A percentile compares a stretch with the other conserved stretches of the same genome.
phyloP scores from a whole-genome alignment of 2,797 vertebrate genomes.

The Rhabdomys pumilio region DNA sequence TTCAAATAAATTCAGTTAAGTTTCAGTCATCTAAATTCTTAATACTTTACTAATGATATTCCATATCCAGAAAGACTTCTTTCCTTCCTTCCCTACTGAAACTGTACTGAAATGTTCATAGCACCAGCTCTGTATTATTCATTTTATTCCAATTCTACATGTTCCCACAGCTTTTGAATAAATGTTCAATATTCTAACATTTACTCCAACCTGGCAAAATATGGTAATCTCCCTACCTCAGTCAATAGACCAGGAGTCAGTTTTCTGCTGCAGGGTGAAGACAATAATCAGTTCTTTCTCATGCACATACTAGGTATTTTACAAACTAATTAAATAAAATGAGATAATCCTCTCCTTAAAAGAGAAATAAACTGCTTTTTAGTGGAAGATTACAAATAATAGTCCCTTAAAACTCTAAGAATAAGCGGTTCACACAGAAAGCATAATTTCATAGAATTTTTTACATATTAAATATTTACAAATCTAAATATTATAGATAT shows the following conservation, averaged over 20 bases:
- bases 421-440: slow-evolving; percentile 62
- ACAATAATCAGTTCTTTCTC: not conserved
- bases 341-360: not conserved
- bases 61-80: not conserved
- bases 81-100: not conserved
- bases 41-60: slow-evolving; percentile 10
- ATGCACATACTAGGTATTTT: not conserved
- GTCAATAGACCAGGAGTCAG: not conserved
- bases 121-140: not conserved
- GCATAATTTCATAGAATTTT: slow-evolving; percentile 24
- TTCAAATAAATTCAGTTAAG: not conserved
- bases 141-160: not conserved
- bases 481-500: slow-evolving; percentile 64
- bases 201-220: slow-evolving; percentile 45
- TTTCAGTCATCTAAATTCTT: not conserved
- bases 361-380: slow-evolving; percentile 4
- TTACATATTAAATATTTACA: slow-evolving; percentile 59
- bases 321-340: slow-evolving; percentile 48
- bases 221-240: not conserved
- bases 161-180: not conserved
- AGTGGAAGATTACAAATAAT: slow-evolving; percentile 40
- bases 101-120: slow-evolving; percentile 29
- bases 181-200: slow-evolving; percentile 1
- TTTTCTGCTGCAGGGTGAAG: not conserved
- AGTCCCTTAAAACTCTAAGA: slow-evolving; percentile 17